A percentile compares a stretch with the other conserved stretches of the same genome.
Conservation (phyloP, 2,888 invertebrate genomes). For the Leptinotarsa rubiginosa region DNA sequence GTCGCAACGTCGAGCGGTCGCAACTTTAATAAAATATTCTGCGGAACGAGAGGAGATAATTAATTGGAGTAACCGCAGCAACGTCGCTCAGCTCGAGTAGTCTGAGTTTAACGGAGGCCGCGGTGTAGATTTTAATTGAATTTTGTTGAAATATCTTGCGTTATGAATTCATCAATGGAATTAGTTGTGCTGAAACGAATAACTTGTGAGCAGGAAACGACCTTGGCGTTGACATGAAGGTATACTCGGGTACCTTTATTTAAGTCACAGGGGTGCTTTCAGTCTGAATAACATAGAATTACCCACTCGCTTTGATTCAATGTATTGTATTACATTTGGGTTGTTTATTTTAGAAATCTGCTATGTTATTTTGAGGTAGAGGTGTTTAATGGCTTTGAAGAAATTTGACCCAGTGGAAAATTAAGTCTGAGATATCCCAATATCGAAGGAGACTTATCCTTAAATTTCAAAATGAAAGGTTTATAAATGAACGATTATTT, state of each 20-base stretch:
- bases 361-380: too few relatives aligned
- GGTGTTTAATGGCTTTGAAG: too few relatives aligned
- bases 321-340: too few relatives aligned
- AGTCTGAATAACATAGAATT: not conserved
- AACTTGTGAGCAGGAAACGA: not conserved
- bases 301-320: too few relatives aligned
- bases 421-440: too few relatives aligned
- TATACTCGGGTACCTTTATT: not conserved
- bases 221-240: not conserved
- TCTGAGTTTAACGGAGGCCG: slow-evolving; percentile 12
- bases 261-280: not conserved
- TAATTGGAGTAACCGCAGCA: slow-evolving; percentile 27
- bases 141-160: slow-evolving; percentile 20
- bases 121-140: slow-evolving; percentile 21
- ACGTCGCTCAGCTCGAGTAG: slow-evolving; percentile 22
- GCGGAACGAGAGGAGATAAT: slow-evolving; percentile 25
- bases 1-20: slow-evolving; percentile 23
- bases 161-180: slow-evolving; percentile 15
- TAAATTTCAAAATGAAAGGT: too few relatives aligned
- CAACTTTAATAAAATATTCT: slow-evolving; percentile 23
- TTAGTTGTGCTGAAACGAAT: slow-evolving; percentile 17
- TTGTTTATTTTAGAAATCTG: too few relatives aligned
- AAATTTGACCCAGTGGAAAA: too few relatives aligned
- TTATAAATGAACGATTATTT: too few relatives aligned
- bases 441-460: too few relatives aligned